Evolutionary conservation across 2,888 invertebrate genomes (phyloP).

Genomic region (Pinctada fucata): DNA sequence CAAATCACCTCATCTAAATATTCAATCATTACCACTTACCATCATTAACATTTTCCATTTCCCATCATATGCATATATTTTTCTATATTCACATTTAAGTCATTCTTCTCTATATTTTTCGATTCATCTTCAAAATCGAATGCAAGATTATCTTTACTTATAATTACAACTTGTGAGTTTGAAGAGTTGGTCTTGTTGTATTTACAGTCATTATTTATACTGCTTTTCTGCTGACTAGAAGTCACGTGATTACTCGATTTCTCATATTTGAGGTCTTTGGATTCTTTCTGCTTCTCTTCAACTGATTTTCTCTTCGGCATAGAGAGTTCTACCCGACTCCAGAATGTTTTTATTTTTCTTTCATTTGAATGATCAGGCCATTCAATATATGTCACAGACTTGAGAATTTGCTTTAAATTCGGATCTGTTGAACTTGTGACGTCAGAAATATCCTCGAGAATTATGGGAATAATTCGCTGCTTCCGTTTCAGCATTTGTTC

Average conservation of each 20-base stretch:
- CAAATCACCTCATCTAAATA: too few species aligned
- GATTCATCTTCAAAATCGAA: not conserved
- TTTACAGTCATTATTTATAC: too few species aligned
- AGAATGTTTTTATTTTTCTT: slow-evolving; percentile 53
- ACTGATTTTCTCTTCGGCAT: slow-evolving; percentile 52
- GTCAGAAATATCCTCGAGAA: slow-evolving; percentile 54
- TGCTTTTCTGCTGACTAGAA: too few species aligned
- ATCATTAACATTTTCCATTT: not conserved
- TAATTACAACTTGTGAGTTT: not conserved
- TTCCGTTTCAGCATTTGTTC: slow-evolving; percentile 64
- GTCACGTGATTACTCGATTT: too few species aligned
- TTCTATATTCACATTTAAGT: not conserved
- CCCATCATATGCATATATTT: not conserved
- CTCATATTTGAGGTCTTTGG: not conserved
- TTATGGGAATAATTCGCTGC: slow-evolving; percentile 63
- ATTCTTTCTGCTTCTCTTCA: not conserved
- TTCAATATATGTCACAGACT: slow-evolving; percentile 56
- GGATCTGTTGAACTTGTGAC: slow-evolving; percentile 49
- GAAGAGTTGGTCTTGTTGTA: not conserved
- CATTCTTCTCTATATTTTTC: not conserved
- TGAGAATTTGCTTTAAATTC: slow-evolving; percentile 56
- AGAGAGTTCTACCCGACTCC: slow-evolving; percentile 57
- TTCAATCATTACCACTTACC: too few species aligned
- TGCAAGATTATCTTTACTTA: not conserved
- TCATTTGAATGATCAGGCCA: slow-evolving; percentile 50